A percentile compares a stretch with the other conserved stretches of the same genome.
These are phyloP conservation scores for Callocephalon fimbriatum DNA, from an alignment of 2,113 vertebrate species.

Conservation along the genomic window DNA sequence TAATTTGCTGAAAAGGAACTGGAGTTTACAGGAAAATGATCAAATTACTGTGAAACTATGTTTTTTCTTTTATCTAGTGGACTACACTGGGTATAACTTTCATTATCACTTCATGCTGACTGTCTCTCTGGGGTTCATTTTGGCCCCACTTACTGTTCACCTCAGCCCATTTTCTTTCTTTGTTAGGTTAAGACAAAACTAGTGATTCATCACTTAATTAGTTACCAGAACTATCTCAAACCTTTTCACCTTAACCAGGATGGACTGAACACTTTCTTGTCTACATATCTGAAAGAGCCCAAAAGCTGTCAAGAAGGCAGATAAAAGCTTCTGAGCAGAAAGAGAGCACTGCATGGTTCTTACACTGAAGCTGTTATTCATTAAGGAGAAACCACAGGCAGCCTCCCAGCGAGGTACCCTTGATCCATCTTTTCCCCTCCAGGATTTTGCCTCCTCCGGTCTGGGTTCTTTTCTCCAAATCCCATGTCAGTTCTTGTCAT, in stretches of 20 bases:
- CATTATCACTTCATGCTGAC: background rate
- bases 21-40: background rate
- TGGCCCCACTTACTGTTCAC: background rate
- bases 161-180: background rate
- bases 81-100: background rate
- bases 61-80: background rate
- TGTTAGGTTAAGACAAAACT: background rate
- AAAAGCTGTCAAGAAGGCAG: background rate
- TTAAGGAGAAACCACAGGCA: background rate
- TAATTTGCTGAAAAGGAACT: background rate
- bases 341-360: background rate
- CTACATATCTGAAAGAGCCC: fast-evolving
- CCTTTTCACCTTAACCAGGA: background rate
- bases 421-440: background rate
- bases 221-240: background rate
- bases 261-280: fast-evolving
- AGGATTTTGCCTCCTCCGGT: background rate
- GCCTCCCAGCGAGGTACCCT: background rate
- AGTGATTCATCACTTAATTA: background rate
- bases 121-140: background rate
- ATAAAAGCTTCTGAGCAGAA: background rate
- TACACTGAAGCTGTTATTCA: background rate
- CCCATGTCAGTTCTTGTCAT: background rate
- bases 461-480: background rate
- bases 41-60: background rate